A percentile compares a stretch with the other conserved stretches of the same genome.
Evolutionary conservation across 2,797 vertebrate species (phyloP).

Genomic region (Limosa lapponica): DNA sequence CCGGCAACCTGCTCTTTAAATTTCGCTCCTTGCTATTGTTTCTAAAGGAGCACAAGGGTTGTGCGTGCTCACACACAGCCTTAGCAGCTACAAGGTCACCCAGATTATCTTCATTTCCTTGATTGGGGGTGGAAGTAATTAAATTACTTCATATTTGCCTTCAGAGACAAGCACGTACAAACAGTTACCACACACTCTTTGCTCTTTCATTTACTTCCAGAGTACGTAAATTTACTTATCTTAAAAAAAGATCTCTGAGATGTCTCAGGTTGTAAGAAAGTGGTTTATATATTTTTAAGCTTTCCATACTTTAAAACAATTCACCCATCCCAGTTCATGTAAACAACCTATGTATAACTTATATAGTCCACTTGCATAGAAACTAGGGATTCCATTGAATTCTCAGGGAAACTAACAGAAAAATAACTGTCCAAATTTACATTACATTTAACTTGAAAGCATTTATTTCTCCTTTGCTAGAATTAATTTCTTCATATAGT

Average conservation of each 20-base stretch:
- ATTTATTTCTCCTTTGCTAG: neutral
- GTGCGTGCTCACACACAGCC: neutral
- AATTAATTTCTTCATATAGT: neutral
- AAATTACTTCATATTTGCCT: neutral
- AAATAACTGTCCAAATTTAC: neutral
- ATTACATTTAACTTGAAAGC: neutral
- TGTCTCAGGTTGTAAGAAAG: neutral
- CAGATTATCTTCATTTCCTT: neutral
- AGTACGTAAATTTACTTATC: neutral
- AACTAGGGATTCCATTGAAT: neutral
- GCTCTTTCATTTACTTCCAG: neutral
- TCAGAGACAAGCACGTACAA: neutral
- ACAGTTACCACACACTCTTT: neutral
- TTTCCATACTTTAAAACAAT: neutral
- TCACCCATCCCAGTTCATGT: neutral
- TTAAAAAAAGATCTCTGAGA: neutral
- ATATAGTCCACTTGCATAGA: fast-evolving
- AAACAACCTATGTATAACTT: neutral
- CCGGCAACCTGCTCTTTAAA: neutral
- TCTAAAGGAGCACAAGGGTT: neutral
- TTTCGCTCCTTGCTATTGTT: neutral
- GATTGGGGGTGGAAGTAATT: neutral
- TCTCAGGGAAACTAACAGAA: neutral
- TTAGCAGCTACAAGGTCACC: neutral
- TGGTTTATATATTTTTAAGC: neutral